Conservation (phyloP, 2,113 vertebrate species). For the Dunckerocampus dactyliophorus region DNA sequence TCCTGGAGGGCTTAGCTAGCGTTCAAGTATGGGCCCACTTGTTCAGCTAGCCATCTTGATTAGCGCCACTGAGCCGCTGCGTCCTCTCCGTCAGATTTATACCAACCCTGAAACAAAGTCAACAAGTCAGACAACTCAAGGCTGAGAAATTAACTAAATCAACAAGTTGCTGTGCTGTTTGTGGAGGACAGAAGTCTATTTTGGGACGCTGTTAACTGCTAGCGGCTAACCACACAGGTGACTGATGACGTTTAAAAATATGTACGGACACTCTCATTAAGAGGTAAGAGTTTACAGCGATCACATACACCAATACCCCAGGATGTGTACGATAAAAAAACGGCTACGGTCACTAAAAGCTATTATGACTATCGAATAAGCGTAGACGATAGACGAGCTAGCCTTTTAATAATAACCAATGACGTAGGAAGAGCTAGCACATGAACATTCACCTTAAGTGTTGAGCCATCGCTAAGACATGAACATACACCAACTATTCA, state of each 20-base stretch:
- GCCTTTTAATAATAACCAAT: not conserved
- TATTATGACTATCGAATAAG: not conserved
- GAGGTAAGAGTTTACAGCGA: not conserved
- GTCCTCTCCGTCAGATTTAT: slow-evolving; percentile 40
- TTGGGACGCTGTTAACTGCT: not conserved
- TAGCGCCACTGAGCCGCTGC: slow-evolving; percentile 37
- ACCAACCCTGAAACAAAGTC: slow-evolving; percentile 43
- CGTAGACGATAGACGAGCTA: not conserved
- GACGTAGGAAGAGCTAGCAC: not conserved
- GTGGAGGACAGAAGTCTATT: not conserved
- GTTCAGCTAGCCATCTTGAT: slow-evolving; percentile 52
- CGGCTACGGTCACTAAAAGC: not conserved
- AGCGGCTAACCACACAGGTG: not conserved
- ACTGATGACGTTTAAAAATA: not conserved
- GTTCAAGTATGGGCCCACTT: slow-evolving; percentile 26
- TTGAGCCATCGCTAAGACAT: not conserved
- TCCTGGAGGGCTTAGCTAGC: slow-evolving; percentile 29
- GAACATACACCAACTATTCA: not conserved
- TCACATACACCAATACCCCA: not conserved
- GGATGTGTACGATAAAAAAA: not conserved
- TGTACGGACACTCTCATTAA: not conserved
- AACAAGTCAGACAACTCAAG: not conserved
- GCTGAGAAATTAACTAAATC: not conserved
- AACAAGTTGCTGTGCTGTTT: not conserved
- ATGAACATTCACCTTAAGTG: not conserved